Percentiles rank a stretch among this genome's conserved stretches.
Evolutionary conservation across 2,888 invertebrate genomes (phyloP).

Genomic region (Eremobia ochroleuca): DNA sequence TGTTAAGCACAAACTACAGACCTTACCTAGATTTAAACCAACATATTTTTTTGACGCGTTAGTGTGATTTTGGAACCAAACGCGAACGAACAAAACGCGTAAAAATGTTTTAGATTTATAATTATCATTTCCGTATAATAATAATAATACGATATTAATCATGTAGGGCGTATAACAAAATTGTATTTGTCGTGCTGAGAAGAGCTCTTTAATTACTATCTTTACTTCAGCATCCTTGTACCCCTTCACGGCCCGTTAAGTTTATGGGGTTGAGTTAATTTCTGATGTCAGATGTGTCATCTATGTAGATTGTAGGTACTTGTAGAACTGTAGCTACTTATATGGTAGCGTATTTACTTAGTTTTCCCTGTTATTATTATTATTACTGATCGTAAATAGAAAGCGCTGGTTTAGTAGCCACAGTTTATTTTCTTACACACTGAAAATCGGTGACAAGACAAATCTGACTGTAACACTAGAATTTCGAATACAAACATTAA

Average conservation of each 20-base stretch:
- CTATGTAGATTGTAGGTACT: background rate
- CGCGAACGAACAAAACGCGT: background rate
- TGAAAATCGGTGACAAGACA: too few relatives aligned
- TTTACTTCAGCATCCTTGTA: background rate
- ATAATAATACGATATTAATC: too few relatives aligned
- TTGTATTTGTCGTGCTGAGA: background rate
- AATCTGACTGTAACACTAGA: too few relatives aligned
- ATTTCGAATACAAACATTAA: too few relatives aligned
- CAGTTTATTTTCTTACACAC: too few relatives aligned
- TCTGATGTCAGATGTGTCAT: conserved; percentile 8
- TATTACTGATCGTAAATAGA: too few relatives aligned
- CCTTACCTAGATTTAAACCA: too few relatives aligned
- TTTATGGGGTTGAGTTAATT: conserved; percentile 22
- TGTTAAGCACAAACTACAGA: background rate
- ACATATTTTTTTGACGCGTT: background rate
- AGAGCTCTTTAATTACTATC: background rate
- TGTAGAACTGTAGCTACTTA: background rate
- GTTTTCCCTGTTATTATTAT: background rate
- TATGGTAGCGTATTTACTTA: background rate
- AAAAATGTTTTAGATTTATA: background rate
- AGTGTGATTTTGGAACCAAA: background rate
- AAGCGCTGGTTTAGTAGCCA: too few relatives aligned
- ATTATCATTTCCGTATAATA: too few relatives aligned
- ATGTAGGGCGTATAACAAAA: background rate
- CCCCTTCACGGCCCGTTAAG: conserved; percentile 4